Conservation (phyloP, 2,888 invertebrate genomes). For the Sarcophaga carnaria region DNA sequence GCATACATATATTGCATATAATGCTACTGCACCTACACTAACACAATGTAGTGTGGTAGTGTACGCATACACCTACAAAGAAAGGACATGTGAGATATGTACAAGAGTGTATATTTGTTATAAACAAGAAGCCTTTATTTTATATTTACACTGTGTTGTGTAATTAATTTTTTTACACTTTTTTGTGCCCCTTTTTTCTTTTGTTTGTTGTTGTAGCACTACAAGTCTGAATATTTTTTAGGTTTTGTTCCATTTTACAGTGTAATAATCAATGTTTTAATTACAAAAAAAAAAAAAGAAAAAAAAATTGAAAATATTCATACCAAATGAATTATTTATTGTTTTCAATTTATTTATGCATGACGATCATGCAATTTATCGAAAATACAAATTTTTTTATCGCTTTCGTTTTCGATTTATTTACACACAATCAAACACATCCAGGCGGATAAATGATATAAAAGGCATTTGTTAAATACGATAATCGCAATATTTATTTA, state of each 20-base stretch:
- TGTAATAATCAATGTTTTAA: neutral
- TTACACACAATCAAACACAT: neutral
- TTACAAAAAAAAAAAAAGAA: neutral
- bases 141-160: slow-evolving; percentile 57
- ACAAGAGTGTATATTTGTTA: neutral
- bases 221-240: neutral
- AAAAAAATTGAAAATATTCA: slow-evolving; percentile 1
- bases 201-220: neutral
- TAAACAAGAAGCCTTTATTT: slow-evolving; percentile 25
- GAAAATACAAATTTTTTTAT: slow-evolving; percentile 4
- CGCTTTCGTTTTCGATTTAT: neutral
- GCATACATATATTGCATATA: slow-evolving; percentile 16
- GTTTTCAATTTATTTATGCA: slow-evolving; percentile 34
- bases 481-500: slow-evolving; percentile 38
- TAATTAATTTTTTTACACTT: slow-evolving; percentile 60
- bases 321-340: slow-evolving; percentile 46
- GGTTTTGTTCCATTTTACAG: slow-evolving; percentile 21
- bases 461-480: slow-evolving; percentile 39
- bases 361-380: neutral
- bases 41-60: neutral
- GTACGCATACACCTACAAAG: slow-evolving; percentile 7
- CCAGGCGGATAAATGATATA: neutral
- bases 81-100: neutral
- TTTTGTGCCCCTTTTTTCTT: slow-evolving; percentile 14
- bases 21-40: slow-evolving; percentile 28